phyloP scores from a whole-genome alignment of 2,888 invertebrate genomes.

The Drosophila mettleri region DNA sequence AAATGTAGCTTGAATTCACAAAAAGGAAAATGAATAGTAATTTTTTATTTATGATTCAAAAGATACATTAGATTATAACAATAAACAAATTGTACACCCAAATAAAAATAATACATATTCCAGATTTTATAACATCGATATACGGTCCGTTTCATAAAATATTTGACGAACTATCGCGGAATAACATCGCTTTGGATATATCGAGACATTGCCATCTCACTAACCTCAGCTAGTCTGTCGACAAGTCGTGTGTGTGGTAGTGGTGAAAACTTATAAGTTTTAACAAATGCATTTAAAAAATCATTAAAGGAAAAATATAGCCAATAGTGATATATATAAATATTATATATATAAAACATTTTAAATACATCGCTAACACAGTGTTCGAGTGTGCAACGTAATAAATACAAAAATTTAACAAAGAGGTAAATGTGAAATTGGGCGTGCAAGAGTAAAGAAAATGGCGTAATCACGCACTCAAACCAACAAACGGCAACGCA shows the following conservation, averaged over 20 bases:
- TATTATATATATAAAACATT: constrained; percentile 14
- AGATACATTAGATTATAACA: background rate
- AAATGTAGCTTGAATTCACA: background rate
- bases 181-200: constrained; percentile 8
- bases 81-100: background rate
- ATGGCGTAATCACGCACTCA: constrained; percentile 79
- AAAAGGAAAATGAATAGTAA: background rate
- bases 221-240: constrained; percentile 56
- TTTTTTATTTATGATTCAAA: background rate
- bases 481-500: constrained; percentile 70
- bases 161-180: background rate
- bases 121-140: constrained; percentile 13
- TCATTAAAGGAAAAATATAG: constrained; percentile 30
- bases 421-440: constrained; percentile 75
- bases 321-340: constrained; percentile 19
- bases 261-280: constrained; percentile 62
- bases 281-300: constrained; percentile 56
- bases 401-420: constrained; percentile 37
- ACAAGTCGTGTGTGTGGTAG: constrained; percentile 58
- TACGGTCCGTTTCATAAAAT: background rate
- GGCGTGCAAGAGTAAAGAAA: constrained; percentile 77
- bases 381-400: constrained; percentile 46
- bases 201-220: constrained; percentile 36
- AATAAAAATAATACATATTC: background rate
- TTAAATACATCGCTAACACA: constrained; percentile 28